A percentile compares a stretch with the other conserved stretches of the same genome.
Conservation (phyloP, 2,113 vertebrate species). For the Catharus bicknelli region DNA sequence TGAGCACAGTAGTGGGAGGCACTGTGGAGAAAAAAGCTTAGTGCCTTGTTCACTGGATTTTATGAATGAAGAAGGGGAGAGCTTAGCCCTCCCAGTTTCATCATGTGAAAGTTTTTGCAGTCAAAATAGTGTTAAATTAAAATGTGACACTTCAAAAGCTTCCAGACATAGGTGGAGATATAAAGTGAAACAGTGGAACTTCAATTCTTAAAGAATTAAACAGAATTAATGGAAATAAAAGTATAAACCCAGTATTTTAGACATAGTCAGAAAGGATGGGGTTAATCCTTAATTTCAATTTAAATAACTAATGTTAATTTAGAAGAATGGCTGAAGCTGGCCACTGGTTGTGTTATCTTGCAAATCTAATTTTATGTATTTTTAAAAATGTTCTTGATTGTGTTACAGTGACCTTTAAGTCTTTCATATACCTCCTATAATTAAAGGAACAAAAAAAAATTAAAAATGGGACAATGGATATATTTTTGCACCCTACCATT, state of each 20-base stretch:
- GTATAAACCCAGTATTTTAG: rapidly evolving
- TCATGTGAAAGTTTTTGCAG: rapidly evolving
- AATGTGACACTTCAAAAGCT: neutral
- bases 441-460: neutral
- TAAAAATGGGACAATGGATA: neutral
- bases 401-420: neutral
- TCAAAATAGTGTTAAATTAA: neutral
- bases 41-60: neutral
- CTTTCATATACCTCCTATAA: neutral
- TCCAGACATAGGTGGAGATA: neutral
- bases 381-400: neutral
- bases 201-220: neutral
- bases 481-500: neutral
- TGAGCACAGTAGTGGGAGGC: neutral
- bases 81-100: neutral
- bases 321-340: neutral
- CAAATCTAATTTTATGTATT: neutral
- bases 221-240: neutral
- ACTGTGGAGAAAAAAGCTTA: neutral
- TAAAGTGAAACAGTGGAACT: neutral
- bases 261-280: neutral
- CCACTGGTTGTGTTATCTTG: neutral
- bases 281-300: neutral
- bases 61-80: neutral
- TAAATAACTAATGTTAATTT: neutral